Evolutionary conservation across 2,797 vertebrate genomes (phyloP).

Genomic region (Tragelaphus eurycerus): DNA sequence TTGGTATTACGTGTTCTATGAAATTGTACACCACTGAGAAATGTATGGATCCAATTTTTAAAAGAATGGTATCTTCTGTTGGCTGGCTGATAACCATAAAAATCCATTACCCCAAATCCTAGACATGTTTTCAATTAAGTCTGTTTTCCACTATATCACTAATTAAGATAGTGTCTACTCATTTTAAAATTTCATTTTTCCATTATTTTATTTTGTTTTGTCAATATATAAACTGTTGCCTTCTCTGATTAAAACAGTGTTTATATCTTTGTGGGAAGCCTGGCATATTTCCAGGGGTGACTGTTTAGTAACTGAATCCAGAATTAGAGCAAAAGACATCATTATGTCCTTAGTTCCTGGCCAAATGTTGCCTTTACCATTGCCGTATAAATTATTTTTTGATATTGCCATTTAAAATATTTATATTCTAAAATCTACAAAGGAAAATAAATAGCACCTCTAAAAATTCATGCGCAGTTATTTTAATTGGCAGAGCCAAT

Average conservation of each 20-base stretch:
- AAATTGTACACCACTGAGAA: constrained; percentile 35
- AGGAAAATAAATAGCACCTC: constrained; percentile 63
- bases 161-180: neutral
- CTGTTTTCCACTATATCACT: neutral
- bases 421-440: constrained; percentile 67
- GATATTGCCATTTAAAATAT: constrained; percentile 52
- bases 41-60: constrained; percentile 46
- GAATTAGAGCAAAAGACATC: neutral
- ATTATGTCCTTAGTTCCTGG: neutral
- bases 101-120: constrained; percentile 28
- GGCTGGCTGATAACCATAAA: constrained; percentile 39
- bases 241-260: constrained; percentile 16
- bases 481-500: constrained; percentile 80
- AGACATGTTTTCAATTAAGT: constrained; percentile 15
- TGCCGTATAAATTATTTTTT: neutral
- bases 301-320: neutral
- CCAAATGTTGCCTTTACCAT: neutral
- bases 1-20: neutral
- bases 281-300: neutral
- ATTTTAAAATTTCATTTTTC: neutral
- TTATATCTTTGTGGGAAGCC: neutral
- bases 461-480: constrained; percentile 53
- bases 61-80: constrained; percentile 52
- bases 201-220: constrained; percentile 20
- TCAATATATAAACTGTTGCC: constrained; percentile 41